These are phyloP conservation scores for Hydrochoerus hydrochaeris DNA, from an alignment of 2,113 vertebrate species.

Conservation along the genomic window DNA sequence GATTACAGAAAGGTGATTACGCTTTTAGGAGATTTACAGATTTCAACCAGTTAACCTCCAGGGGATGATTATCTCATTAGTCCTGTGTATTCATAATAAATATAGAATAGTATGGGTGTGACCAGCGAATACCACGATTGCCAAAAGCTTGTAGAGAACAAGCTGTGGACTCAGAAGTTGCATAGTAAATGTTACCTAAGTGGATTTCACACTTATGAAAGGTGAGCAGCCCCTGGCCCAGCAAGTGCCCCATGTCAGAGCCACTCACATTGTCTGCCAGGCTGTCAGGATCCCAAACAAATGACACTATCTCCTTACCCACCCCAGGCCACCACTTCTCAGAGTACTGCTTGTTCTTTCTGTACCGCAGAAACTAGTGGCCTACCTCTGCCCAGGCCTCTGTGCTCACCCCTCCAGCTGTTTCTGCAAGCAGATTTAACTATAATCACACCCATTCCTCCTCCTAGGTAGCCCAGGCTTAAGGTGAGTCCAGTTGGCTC, in stretches of 20 bases:
- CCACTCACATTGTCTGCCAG: not conserved
- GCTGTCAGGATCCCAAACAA: constrained; percentile 42
- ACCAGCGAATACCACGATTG: constrained; percentile 32
- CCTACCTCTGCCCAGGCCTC: not conserved
- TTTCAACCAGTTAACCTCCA: constrained; percentile 75
- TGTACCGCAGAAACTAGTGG: not conserved
- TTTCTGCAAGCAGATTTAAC: not conserved
- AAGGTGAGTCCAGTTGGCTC: not conserved
- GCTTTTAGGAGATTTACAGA: constrained; percentile 77
- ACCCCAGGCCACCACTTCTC: not conserved
- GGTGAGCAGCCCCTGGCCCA: not conserved
- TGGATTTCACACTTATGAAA: constrained; percentile 41
- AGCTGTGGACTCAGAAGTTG: constrained; percentile 44
- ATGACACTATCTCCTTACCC: not conserved
- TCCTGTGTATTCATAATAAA: constrained; percentile 74
- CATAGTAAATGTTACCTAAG: constrained; percentile 40
- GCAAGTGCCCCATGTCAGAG: not conserved
- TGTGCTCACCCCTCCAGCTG: not conserved
- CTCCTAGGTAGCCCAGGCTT: not conserved
- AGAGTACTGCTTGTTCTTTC: constrained; percentile 8
- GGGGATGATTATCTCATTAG: constrained; percentile 74
- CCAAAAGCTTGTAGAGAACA: constrained; percentile 60
- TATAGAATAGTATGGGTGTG: constrained; percentile 74
- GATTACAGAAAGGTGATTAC: constrained; percentile 73
- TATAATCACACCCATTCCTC: not conserved